Conservation (phyloP, 2,888 invertebrate species). For the Agrotis ipsilon region DNA sequence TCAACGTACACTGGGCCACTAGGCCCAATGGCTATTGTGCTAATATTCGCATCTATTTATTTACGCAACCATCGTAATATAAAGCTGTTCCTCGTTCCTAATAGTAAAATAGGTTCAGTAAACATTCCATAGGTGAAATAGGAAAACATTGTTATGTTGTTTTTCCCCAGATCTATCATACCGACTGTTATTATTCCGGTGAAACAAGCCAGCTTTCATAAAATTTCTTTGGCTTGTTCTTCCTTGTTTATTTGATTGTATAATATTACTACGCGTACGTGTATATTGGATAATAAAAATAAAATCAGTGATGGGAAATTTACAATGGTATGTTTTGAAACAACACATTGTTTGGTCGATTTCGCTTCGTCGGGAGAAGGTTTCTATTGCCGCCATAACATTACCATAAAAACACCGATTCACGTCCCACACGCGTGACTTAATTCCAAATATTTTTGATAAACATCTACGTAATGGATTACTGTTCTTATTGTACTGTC, state of each 20-base stretch:
- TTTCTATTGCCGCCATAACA: conserved; percentile 80
- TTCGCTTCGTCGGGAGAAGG: conserved; percentile 71
- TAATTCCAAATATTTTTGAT: conserved; percentile 83
- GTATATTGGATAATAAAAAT: conserved; percentile 61
- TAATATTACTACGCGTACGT: conserved; percentile 37
- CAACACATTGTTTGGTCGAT: conserved; percentile 77
- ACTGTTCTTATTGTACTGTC: conserved; percentile 72
- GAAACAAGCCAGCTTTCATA: conserved; percentile 54
- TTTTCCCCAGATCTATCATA: conserved; percentile 49
- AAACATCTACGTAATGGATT: conserved; percentile 77
- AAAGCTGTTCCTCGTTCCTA: conserved; percentile 44
- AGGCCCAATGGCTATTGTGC: conserved; percentile 49
- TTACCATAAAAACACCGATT: conserved; percentile 82
- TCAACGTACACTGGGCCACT: conserved; percentile 24
- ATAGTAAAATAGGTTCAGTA: conserved; percentile 50
- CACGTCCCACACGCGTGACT: conserved; percentile 81
- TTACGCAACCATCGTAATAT: conserved; percentile 40
- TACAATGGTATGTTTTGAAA: conserved; percentile 75
- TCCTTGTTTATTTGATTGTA: conserved; percentile 52
- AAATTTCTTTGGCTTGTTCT: conserved; percentile 43
- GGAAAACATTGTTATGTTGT: conserved; percentile 46
- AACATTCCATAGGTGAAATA: conserved; percentile 49
- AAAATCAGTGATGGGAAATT: conserved; percentile 69
- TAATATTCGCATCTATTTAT: conserved; percentile 43
- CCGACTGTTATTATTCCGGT: conserved; percentile 35